A percentile compares a stretch with the other conserved stretches of the same genome.
These are phyloP conservation scores for Hydropotes inermis DNA, from an alignment of 2,113 vertebrate genomes.

Conservation along the genomic window DNA sequence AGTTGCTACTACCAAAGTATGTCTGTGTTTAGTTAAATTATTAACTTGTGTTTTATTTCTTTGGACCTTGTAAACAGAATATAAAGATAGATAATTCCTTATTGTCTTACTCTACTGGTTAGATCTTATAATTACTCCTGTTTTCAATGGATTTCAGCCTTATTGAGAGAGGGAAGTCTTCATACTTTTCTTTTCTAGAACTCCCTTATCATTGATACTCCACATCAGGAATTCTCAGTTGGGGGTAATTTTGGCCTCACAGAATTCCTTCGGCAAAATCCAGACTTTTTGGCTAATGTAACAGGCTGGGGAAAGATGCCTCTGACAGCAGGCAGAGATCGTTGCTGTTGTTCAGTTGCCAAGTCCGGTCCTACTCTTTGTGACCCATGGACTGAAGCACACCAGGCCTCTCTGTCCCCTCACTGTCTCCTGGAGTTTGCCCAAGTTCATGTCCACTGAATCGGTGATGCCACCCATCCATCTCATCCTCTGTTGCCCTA, in stretches of 20 bases:
- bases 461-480: background rate
- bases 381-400: background rate
- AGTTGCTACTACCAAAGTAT: background rate
- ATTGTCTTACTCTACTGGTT: background rate
- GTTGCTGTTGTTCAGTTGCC: background rate
- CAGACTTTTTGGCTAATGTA: background rate
- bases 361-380: background rate
- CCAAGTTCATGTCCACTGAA: background rate
- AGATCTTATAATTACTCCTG: background rate
- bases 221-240: background rate
- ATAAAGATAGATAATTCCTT: background rate
- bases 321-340: background rate
- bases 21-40: background rate
- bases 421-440: background rate
- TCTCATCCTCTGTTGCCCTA: background rate
- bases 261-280: background rate
- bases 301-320: background rate
- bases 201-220: background rate
- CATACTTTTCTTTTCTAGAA: background rate
- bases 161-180: background rate
- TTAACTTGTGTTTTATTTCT: background rate
- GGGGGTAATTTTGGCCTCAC: accelerated
- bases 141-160: background rate
- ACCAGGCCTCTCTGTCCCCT: background rate
- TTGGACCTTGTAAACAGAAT: background rate